Percentiles rank a stretch among this genome's conserved stretches.
Evolutionary conservation across 1,140 invertebrate genomes (phyloP).

Genomic region (Polyergus mexicanus): DNA sequence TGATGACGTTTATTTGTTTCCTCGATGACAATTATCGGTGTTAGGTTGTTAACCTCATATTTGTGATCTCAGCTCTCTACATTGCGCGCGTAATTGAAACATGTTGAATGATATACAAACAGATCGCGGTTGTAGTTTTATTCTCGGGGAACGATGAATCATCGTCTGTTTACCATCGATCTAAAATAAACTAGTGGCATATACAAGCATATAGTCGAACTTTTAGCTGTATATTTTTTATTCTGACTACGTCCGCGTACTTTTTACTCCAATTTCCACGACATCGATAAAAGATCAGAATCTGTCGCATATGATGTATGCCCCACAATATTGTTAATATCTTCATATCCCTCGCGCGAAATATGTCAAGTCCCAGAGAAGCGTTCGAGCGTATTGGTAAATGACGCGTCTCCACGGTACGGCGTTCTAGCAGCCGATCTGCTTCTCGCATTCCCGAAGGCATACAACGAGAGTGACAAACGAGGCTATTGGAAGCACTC

Average conservation of each 20-base stretch:
- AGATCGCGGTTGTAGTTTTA: conserved; percentile 10
- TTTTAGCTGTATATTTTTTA: background rate
- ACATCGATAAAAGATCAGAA: background rate
- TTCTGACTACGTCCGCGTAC: background rate
- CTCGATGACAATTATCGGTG: background rate
- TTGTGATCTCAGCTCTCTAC: background rate
- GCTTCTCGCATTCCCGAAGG: conserved; percentile 22
- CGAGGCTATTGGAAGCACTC: conserved; percentile 61
- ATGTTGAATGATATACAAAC: conserved; percentile 19
- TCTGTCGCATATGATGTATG: background rate
- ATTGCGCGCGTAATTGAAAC: background rate
- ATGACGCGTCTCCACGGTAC: conserved; percentile 19
- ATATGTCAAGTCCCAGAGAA: conserved; percentile 22
- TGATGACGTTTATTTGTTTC: conserved; percentile 40
- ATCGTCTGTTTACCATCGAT: background rate
- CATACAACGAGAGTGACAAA: conserved; percentile 64
- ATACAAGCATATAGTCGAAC: background rate
- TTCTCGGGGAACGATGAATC: background rate
- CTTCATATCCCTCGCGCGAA: conserved; percentile 13
- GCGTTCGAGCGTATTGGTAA: conserved; percentile 40
- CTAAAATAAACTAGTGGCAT: background rate
- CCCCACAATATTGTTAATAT: background rate
- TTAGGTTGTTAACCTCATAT: background rate
- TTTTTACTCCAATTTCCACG: background rate
- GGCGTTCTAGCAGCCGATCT: conserved; percentile 21